Base-by-base conservation (phyloP, 1,140 invertebrate species). In the Eufriesea mexicana region DNA sequence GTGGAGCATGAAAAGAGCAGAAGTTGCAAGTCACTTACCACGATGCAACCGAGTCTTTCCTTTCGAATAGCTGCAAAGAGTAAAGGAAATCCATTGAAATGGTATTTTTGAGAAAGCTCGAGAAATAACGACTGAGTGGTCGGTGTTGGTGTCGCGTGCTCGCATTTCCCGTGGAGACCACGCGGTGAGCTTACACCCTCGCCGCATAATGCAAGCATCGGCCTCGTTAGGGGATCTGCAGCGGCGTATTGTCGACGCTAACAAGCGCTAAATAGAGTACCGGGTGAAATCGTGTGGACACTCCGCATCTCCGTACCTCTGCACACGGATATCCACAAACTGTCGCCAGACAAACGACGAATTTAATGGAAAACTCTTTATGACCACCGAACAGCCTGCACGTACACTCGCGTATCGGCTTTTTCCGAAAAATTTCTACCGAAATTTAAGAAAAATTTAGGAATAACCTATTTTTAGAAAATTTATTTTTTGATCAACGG, bases 141-240 rank as follows among this genome's bases (percentile, higher is more conserved):
- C 54, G 62, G 59, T 57, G 25, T 67, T 84, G 62, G 73, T 74
- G 42, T 62, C 71, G 80, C 72, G 84, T 84, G 78, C 71, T 83
- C 72, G 57, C 72, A 70, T 76, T 66, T 66, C 84, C 51, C 70
- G 62, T 84, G 78, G 71, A 85, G 72, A 51, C 73, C 82, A 84
- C 86, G 86, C 77, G 86, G 71, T 66, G 62, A 87, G 83, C 82
- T 90, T 90, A 91, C 91, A 89, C 90, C 91, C 90, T 91, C 86
- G 45, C 76, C 87, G 82, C 86, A 89, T 83, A 90, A 89, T 88
- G 83, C 83, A 84, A 84, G 83, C 55, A 79, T 81, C 90, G 83
- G 87, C 89, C 93, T 94, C 93, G 92, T 94, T 94, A 94, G 87
- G 91, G 92, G 90, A 94, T 94, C 93, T 93, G 91, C 91, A 90